Evolutionary conservation across 2,888 invertebrate species (phyloP).

Genomic region (Lepidochrysops patricia): DNA sequence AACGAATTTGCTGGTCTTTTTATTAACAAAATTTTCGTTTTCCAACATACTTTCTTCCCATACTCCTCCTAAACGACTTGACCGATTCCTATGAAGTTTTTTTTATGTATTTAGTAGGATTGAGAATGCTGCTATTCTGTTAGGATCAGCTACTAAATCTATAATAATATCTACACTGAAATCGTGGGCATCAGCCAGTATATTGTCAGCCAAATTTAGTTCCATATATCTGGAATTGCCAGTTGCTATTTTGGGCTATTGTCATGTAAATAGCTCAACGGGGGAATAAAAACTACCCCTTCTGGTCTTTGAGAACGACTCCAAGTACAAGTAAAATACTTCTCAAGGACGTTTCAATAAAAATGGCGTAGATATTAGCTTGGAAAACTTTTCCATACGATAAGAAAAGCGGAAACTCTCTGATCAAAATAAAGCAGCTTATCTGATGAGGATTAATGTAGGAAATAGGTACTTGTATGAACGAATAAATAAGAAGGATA

Average conservation of each 20-base stretch:
- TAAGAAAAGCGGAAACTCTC: background rate
- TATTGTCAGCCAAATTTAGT: background rate
- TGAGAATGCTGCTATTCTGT: too few relatives aligned
- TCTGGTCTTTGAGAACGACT: background rate
- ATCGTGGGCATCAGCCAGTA: background rate
- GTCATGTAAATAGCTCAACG: background rate
- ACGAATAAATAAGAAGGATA: too few relatives aligned
- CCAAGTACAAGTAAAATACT: background rate
- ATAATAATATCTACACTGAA: background rate
- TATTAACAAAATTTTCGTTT: too few relatives aligned
- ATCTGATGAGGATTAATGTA: too few relatives aligned
- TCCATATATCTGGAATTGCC: background rate
- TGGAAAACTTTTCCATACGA: background rate
- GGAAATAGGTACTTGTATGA: too few relatives aligned
- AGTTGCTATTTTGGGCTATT: background rate
- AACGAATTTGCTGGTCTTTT: too few relatives aligned
- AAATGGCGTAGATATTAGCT: background rate
- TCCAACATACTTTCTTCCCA: too few relatives aligned
- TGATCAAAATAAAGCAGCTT: too few relatives aligned
- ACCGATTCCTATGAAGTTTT: too few relatives aligned
- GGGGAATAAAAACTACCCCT: background rate
- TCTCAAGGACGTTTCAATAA: background rate
- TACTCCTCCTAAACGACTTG: too few relatives aligned
- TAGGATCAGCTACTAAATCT: too few relatives aligned
- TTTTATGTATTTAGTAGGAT: too few relatives aligned